These are phyloP conservation scores for Condylura cristata DNA, from an alignment of 2,113 vertebrate species.

Conservation along the genomic window DNA sequence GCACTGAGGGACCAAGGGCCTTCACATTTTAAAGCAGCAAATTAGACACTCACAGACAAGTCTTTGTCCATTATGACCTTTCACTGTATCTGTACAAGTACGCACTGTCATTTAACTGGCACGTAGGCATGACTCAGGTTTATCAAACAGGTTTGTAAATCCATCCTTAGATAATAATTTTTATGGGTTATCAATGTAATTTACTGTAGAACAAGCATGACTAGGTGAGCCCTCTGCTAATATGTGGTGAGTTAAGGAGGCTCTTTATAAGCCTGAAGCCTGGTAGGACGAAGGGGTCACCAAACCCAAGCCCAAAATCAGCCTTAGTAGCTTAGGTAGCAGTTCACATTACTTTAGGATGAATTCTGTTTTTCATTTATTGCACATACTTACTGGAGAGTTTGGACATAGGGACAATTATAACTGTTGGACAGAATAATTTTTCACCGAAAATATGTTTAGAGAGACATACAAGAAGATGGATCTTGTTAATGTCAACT, in stretches of 20 bases:
- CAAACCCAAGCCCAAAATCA: not conserved
- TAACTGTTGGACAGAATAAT: not conserved
- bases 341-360: not conserved
- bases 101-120: slow-evolving; percentile 83
- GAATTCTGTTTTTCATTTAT: not conserved
- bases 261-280: not conserved
- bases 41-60: slow-evolving; percentile 84
- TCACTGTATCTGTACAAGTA: slow-evolving; percentile 72
- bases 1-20: slow-evolving; percentile 72
- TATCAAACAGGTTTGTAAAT: slow-evolving; percentile 50
- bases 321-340: not conserved
- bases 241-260: not conserved
- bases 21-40: slow-evolving; percentile 81
- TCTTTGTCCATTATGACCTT: slow-evolving; percentile 77
- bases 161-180: slow-evolving; percentile 58
- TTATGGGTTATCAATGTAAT: not conserved
- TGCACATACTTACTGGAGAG: not conserved
- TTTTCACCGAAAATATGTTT: not conserved
- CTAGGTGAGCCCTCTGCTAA: not conserved
- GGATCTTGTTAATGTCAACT: not conserved
- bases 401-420: not conserved
- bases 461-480: not conserved
- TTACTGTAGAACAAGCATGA: not conserved
- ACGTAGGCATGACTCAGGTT: slow-evolving; percentile 73
- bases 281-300: not conserved